Percentiles rank a stretch among this genome's conserved stretches.
phyloP scores from a whole-genome alignment of 1,140 invertebrate genomes.

The Ceratina calcarata region DNA sequence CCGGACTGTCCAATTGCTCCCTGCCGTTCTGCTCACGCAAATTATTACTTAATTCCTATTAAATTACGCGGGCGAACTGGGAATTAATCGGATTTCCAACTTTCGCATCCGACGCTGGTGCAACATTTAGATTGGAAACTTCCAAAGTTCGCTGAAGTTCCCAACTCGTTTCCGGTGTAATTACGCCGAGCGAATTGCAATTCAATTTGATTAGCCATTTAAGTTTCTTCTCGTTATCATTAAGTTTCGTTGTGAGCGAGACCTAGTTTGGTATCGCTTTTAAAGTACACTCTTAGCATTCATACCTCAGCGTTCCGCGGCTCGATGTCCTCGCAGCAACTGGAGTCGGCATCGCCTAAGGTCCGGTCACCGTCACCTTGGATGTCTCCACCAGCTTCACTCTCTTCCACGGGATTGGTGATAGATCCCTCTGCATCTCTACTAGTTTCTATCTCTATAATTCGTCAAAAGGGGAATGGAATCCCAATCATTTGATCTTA shows the following conservation, averaged over 20 bases:
- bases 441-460: slow-evolving; percentile 79
- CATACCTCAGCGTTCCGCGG: slow-evolving; percentile 72
- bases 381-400: slow-evolving; percentile 73
- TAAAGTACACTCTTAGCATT: too few relatives aligned
- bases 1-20: slow-evolving; percentile 70
- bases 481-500: too few relatives aligned
- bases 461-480: background rate
- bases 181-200: too few relatives aligned
- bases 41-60: background rate
- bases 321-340: slow-evolving; percentile 75
- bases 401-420: slow-evolving; percentile 80
- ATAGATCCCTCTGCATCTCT: slow-evolving; percentile 80
- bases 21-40: slow-evolving; percentile 59
- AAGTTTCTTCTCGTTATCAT: too few relatives aligned
- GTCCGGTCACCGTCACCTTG: slow-evolving; percentile 72
- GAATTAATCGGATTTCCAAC: background rate
- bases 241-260: too few relatives aligned
- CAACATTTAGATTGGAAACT: background rate
- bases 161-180: background rate
- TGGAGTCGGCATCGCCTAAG: slow-evolving; percentile 72
- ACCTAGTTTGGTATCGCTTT: background rate
- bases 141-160: background rate
- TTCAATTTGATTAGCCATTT: too few relatives aligned
- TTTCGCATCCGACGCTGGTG: background rate
- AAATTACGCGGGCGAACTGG: background rate